Evolutionary conservation across 2,888 invertebrate genomes (phyloP), one percentile per base, ranked within the genome.

Genomic region (Chloromyia formosa): DNA sequence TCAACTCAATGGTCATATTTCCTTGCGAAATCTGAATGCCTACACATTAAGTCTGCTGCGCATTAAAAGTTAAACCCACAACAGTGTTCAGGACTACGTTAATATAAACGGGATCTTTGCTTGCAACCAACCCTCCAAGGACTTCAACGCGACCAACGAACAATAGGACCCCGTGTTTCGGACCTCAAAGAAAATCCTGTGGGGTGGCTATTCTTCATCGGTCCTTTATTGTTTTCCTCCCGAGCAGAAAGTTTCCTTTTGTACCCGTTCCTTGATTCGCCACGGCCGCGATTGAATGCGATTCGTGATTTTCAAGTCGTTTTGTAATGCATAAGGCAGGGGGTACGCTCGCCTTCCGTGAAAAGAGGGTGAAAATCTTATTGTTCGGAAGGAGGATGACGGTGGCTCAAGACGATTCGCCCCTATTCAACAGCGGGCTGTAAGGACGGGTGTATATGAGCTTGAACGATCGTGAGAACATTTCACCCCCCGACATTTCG

Each of bases 401-500:
- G 58, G 58, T 58, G 71, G 20, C 35, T 18, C 20, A 71, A 71
- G 71, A 71, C 58, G 56, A 12, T 71, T 14, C n/a, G 40, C 18
- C 18, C 5, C n/a, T 27, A 2, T 20, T 1, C 18, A 16, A 12
- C 1, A 16, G 2, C 10, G 5, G 16, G 27, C 2, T 18, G 9
- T 18, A n/a, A 10, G 16, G 16, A 54, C 54, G 69, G 23, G 71
- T 71, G 18, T 56, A 14, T 40, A 40, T 7, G 56, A 68, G 73
- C 68, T 73, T 56, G 27, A 23, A 42, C 40, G 35, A 73, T 66
- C 75, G 75, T 75, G 75, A 75, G 75, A 75, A 75, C n/a, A 49
- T 73, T 75, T 75, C 73, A 73, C 75, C 75, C 75, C 75, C 66
- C 66, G 40, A 73, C 73, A 75, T 75, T 75, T 73, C 75, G 75